These are phyloP conservation scores for Psittacara wagleri DNA, from an alignment of 2,113 vertebrate genomes.

Conservation along the genomic window DNA sequence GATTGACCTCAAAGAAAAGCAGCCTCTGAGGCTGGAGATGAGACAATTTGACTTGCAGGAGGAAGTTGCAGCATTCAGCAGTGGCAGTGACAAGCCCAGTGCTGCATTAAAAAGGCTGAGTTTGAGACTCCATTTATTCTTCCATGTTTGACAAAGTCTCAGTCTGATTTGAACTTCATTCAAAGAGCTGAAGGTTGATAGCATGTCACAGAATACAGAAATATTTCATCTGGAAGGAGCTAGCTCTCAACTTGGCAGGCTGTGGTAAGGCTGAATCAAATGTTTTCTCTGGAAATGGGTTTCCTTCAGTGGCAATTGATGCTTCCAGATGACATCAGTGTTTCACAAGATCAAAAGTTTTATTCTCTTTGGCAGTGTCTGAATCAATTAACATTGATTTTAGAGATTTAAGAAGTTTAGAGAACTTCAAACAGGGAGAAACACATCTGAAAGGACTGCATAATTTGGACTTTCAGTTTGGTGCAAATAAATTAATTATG, in stretches of 20 bases:
- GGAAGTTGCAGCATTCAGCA: neutral
- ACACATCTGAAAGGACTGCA: fast-evolving
- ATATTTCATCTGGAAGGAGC: neutral
- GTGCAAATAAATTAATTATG: neutral
- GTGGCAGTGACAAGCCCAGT: neutral
- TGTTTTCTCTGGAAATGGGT: neutral
- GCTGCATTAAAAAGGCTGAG: neutral
- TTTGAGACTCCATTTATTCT: neutral
- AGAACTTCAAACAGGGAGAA: neutral
- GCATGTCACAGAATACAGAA: neutral
- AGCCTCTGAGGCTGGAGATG: neutral
- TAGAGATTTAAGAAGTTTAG: neutral
- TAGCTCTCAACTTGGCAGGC: neutral
- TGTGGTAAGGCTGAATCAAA: neutral
- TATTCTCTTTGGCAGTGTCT: neutral
- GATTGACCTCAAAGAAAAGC: neutral
- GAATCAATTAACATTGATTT: neutral
- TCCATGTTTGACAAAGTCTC: neutral
- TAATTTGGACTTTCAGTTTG: neutral
- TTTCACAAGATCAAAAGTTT: neutral
- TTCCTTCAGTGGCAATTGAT: neutral
- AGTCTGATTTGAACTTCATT: neutral
- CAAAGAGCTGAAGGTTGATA: neutral
- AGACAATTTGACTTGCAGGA: neutral
- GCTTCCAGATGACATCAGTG: neutral